Evolutionary conservation across 2,797 vertebrate species (phyloP).

Genomic region (Mormyrops attenuatus): DNA sequence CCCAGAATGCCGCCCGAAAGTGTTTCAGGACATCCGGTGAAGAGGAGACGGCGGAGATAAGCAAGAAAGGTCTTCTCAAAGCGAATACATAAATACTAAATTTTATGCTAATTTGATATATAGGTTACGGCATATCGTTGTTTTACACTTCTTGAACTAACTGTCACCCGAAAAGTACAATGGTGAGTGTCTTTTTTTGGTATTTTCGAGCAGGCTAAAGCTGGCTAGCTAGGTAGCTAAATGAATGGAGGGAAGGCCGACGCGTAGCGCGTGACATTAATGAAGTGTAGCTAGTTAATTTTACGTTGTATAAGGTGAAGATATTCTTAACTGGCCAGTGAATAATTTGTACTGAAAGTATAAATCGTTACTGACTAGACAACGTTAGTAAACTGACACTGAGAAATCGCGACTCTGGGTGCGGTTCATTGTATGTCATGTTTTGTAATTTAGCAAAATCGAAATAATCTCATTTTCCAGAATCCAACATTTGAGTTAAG

Average conservation of each 20-base stretch:
- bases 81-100: slow-evolving; percentile 37
- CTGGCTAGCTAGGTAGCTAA: slow-evolving; percentile 19
- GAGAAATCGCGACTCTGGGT: not conserved
- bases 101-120: slow-evolving; percentile 35
- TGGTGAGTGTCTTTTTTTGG: slow-evolving; percentile 45
- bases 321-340: not conserved
- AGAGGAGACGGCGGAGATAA: slow-evolving; percentile 48
- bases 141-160: slow-evolving; percentile 26
- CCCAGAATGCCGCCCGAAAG: slow-evolving; percentile 40
- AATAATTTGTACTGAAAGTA: not conserved
- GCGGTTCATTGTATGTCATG: not conserved
- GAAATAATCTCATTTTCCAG: not conserved
- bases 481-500: not conserved
- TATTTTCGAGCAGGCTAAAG: not conserved
- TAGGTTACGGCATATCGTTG: slow-evolving; percentile 25
- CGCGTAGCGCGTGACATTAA: not conserved
- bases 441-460: not conserved
- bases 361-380: not conserved
- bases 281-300: not conserved
- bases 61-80: slow-evolving; percentile 34
- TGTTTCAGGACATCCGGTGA: slow-evolving; percentile 40
- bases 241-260: slow-evolving; percentile 15
- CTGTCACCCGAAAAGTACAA: slow-evolving; percentile 42
- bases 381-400: not conserved
- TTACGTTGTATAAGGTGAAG: not conserved